Base-by-base conservation (phyloP, 2,113 vertebrate species). In the Aspidoscelis tigris region DNA sequence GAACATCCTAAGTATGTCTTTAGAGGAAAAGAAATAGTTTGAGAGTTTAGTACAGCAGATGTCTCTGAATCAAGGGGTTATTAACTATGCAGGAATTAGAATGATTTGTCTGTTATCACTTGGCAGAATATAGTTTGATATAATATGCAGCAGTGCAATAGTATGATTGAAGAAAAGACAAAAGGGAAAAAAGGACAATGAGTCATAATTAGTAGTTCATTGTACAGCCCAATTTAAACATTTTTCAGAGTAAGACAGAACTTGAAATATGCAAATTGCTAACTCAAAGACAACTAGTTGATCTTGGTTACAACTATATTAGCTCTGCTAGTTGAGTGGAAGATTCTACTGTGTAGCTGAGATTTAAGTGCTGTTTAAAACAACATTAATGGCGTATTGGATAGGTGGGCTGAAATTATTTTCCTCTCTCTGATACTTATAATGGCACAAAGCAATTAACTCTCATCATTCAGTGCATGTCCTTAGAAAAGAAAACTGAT, bases 191-290 rank as follows among this genome's bases (percentile, higher is more conserved):
- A 83, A 84, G 70, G 18, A 75, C 20, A 92, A 90, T 70, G 85
- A 86, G 0, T 5, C 64, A 78, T 90, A 91, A 93, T 93, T 92
- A 87, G 73, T 44, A 86, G 41, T 72, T 88, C 83, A 89, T 93
- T 93, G 80, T 93, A 91, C 80, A 91, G 11, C 26, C 89, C 78
- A 75, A 74, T 88, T 85, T 74, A 86, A 87, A 79, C 65, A 79
- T 90, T 80, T 88, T 92, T 92, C 82, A 81, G 88, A 90, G 87
- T 89, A 87, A 91, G 55, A 58, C 33, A 84, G 78, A 85, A 81
- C 84, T 88, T 90, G 84, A 89, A 93, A 89, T 90, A 91, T 77
- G 78, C 66, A 93, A 90, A 92, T 87, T 86, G 53, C 33, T 43
- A 70, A 89, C 78, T 93, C 82, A 84, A 78, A 88, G 64, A 82